Percentiles rank a stretch among this genome's conserved stretches.
Evolutionary conservation across 2,113 vertebrate species (phyloP).

Genomic region (Petrocephalus microphthalmus): DNA sequence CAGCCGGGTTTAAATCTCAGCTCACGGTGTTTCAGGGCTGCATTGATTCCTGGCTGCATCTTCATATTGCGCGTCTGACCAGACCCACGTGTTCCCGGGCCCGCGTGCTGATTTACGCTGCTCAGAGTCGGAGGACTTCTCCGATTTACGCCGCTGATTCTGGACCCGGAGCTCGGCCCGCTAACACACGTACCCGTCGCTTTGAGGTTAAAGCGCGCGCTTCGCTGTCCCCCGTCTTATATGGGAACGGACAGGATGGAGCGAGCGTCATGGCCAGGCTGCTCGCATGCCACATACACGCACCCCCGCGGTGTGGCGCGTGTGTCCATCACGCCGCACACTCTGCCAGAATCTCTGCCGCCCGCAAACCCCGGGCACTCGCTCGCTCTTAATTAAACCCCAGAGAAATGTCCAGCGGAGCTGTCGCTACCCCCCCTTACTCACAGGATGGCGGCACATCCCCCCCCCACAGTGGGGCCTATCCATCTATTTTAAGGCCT

Average conservation of each 20-base stretch:
- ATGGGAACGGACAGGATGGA: slow-evolving; percentile 15
- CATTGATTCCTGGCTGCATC: background rate
- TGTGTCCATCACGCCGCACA: background rate
- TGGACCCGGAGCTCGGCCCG: background rate
- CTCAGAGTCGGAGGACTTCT: background rate
- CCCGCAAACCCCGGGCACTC: slow-evolving; percentile 23
- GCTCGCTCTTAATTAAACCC: slow-evolving; percentile 38
- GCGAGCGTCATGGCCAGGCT: background rate
- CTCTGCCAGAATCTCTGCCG: background rate
- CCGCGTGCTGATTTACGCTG: background rate
- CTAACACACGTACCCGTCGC: too few relatives aligned
- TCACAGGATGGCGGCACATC: slow-evolving; percentile 25
- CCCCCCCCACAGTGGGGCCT: slow-evolving; percentile 2
- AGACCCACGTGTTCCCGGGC: background rate
- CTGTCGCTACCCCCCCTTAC: slow-evolving; percentile 30
- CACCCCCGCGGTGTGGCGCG: background rate
- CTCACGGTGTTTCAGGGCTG: background rate
- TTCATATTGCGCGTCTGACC: background rate
- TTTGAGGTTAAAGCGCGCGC: background rate
- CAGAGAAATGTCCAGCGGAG: slow-evolving; percentile 20
- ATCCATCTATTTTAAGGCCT: slow-evolving; percentile 32
- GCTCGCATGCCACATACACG: background rate
- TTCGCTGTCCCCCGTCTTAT: background rate
- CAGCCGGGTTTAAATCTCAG: background rate
- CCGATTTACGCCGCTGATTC: background rate